Evolutionary conservation across 2,888 invertebrate genomes (phyloP).

Genomic region (Patella ulyssiponensis): DNA sequence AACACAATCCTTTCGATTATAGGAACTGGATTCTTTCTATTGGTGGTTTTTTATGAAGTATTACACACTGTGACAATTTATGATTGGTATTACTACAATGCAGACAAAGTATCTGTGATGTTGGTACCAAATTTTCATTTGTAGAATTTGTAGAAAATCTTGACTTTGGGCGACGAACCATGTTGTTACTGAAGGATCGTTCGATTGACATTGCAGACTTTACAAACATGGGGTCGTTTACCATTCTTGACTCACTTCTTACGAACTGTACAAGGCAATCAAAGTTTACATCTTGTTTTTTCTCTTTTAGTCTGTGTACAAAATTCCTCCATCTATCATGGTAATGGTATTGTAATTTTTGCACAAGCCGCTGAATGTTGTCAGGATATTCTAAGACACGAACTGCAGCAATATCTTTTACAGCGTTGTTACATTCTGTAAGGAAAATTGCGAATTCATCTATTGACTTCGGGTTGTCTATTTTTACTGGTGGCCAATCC

Average conservation of each 20-base stretch:
- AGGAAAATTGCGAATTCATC: constrained; percentile 16
- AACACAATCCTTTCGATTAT: too few relatives aligned
- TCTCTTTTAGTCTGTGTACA: constrained; percentile 2
- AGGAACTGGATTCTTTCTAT: too few relatives aligned
- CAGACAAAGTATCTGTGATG: too few relatives aligned
- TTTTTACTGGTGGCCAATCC: constrained; percentile 27
- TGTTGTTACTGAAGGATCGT: too few relatives aligned
- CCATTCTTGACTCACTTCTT: constrained; percentile 26
- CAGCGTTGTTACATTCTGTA: constrained; percentile 19
- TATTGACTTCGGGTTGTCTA: constrained; percentile 9
- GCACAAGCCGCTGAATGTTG: constrained; percentile 16
- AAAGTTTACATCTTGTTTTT: constrained; percentile 15
- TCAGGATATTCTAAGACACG: constrained; percentile 22
- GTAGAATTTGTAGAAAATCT: too few relatives aligned
- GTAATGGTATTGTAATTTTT: constrained; percentile 12
- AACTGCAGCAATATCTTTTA: constrained; percentile 6
- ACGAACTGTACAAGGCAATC: constrained; percentile 23
- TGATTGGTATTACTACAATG: too few relatives aligned
- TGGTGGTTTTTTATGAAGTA: too few relatives aligned
- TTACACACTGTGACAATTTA: too few relatives aligned
- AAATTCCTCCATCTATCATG: constrained; percentile 24
- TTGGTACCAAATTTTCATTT: too few relatives aligned
- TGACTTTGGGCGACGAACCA: too few relatives aligned
- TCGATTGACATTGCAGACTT: too few relatives aligned
- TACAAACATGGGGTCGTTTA: constrained; percentile 23